Evolutionary conservation across 2,888 invertebrate genomes (phyloP).

Genomic region (Rugalucina vietnamica): DNA sequence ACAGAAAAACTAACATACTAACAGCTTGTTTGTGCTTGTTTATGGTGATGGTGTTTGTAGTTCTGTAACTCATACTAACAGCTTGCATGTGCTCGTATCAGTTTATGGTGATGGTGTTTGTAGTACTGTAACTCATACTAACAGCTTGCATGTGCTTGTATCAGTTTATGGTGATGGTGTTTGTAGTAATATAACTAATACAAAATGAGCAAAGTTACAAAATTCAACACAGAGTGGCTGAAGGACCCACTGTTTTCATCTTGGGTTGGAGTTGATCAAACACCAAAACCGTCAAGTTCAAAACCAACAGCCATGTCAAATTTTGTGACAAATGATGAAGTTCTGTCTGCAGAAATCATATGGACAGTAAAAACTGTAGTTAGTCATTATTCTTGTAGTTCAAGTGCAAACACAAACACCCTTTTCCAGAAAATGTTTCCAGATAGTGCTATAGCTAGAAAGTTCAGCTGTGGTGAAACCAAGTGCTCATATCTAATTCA

Average conservation of each 20-base stretch:
- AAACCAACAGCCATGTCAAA: background rate
- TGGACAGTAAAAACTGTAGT: constrained; percentile 12
- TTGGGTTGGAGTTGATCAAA: background rate
- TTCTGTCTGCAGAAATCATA: constrained; percentile 8
- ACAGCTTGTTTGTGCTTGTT: no score
- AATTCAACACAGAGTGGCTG: background rate
- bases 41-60: no score
- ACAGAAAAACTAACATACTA: no score
- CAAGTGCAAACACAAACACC: background rate
- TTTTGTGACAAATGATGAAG: background rate
- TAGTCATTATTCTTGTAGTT: constrained; percentile 6
- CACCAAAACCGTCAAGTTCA: background rate
- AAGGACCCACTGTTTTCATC: background rate
- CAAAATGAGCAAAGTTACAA: background rate
- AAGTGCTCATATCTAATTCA: constrained; percentile 22
- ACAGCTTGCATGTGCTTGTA: background rate
- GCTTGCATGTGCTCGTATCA: no score
- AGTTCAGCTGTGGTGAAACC: constrained; percentile 23
- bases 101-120: no score
- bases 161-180: background rate
- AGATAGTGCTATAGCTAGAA: constrained; percentile 18
- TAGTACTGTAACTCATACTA: no score
- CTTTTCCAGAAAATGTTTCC: constrained; percentile 33
- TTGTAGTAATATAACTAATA: background rate
- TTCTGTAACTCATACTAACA: no score